Conservation (phyloP, 2,888 invertebrate species). For the Cryptosula pallasiana region DNA sequence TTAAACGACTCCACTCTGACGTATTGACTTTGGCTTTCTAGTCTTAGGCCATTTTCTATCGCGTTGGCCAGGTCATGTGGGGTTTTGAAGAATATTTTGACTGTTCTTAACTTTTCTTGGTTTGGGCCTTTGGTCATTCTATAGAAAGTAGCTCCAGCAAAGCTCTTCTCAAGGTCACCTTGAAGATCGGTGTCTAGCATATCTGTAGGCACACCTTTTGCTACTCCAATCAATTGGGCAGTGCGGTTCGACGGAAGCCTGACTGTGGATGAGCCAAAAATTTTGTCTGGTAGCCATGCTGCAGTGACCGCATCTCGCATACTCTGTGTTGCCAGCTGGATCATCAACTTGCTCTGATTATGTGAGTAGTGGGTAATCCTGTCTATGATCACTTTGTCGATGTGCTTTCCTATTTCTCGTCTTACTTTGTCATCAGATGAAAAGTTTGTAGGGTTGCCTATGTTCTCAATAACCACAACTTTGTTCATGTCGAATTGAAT, state of each 20-base stretch:
- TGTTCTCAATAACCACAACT: background rate
- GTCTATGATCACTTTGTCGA: background rate
- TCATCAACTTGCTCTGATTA: background rate
- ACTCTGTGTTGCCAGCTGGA: background rate
- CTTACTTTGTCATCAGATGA: background rate
- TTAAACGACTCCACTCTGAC: background rate
- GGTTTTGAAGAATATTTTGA: background rate
- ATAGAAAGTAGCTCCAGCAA: background rate
- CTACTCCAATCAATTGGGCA: background rate
- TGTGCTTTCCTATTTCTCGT: background rate
- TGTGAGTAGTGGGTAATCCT: background rate
- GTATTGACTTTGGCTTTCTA: conserved; percentile 11
- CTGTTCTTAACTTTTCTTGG: background rate
- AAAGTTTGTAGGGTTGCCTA: background rate
- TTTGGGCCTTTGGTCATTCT: background rate
- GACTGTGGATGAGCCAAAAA: background rate
- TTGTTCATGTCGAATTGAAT: background rate
- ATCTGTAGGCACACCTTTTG: background rate
- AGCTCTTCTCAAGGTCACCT: background rate
- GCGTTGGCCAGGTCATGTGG: background rate
- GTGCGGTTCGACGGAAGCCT: background rate
- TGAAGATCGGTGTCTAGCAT: background rate
- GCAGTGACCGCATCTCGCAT: background rate
- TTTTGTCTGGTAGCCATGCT: background rate
- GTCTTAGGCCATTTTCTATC: background rate